Percentiles rank a stretch among this genome's conserved stretches.
phyloP scores from a whole-genome alignment of 1,140 invertebrate species.

The Sycophila sp. region DNA sequence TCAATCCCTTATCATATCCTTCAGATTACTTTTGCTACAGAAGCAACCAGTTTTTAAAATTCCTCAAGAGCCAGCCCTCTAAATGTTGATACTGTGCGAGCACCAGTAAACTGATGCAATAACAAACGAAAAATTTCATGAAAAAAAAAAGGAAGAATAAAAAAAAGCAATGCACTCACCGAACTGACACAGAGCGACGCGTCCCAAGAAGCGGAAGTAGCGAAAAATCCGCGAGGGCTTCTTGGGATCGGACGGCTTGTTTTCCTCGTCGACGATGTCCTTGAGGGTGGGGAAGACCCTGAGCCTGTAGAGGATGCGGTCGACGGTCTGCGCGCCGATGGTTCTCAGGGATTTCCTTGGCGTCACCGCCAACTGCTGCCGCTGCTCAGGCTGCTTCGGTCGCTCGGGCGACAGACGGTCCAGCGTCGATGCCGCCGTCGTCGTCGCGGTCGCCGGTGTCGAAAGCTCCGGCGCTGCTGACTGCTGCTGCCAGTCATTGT shows the following conservation, averaged over 20 bases:
- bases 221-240: constrained; percentile 50
- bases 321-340: constrained; percentile 55
- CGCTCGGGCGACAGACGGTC: not conserved
- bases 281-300: constrained; percentile 62
- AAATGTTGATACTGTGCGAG: too few relatives aligned
- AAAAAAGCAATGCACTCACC: too few relatives aligned
- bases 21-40: too few relatives aligned
- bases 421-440: not conserved
- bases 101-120: too few relatives aligned
- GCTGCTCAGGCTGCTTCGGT: not conserved
- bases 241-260: constrained; percentile 34
- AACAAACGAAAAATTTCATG: too few relatives aligned
- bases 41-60: too few relatives aligned
- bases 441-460: not conserved
- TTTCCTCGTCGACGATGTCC: constrained; percentile 53
- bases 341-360: not conserved
- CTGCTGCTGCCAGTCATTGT: not conserved
- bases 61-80: too few relatives aligned
- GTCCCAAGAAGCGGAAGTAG: constrained; percentile 57
- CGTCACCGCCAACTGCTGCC: not conserved
- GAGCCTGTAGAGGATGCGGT: constrained; percentile 63
- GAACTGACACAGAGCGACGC: constrained; percentile 59
- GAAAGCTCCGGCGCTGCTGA: too few relatives aligned
- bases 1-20: too few relatives aligned
- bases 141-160: too few relatives aligned